Conservation (phyloP, 2,113 vertebrate genomes). For the Chroicocephalus ridibundus region DNA sequence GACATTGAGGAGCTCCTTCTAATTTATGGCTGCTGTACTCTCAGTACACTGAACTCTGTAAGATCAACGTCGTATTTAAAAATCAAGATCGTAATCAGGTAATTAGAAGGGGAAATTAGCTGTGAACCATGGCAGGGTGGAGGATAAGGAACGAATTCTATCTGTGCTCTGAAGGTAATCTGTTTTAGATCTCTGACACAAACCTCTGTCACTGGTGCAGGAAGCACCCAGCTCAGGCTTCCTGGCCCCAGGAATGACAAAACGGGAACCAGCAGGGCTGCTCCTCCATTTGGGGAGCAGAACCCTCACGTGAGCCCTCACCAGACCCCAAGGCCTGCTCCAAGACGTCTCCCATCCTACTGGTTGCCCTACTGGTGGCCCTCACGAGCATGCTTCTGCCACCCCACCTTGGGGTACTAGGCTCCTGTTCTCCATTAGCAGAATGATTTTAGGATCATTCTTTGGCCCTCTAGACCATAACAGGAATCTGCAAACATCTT, state of each 20-base stretch:
- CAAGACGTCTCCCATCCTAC: rapidly evolving
- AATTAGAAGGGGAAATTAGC: not conserved
- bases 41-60: not conserved
- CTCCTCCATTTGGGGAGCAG: not conserved
- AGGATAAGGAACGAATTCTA: not conserved
- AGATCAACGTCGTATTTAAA: not conserved
- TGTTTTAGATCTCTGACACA: not conserved
- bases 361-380: not conserved
- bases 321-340: not conserved
- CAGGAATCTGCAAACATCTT: not conserved
- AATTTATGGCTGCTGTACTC: not conserved
- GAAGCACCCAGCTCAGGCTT: not conserved
- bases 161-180: not conserved
- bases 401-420: not conserved
- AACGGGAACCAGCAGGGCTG: not conserved
- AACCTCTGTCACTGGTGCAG: not conserved
- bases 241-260: not conserved
- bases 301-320: rapidly evolving
- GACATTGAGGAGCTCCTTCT: not conserved
- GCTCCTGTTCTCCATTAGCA: not conserved
- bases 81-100: not conserved
- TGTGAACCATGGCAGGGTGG: not conserved
- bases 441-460: not conserved
- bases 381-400: rapidly evolving
- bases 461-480: not conserved